Evolutionary conservation across 2,797 vertebrate genomes (phyloP), one percentile per base, ranked within the genome.

Genomic region (Momotus momota): DNA sequence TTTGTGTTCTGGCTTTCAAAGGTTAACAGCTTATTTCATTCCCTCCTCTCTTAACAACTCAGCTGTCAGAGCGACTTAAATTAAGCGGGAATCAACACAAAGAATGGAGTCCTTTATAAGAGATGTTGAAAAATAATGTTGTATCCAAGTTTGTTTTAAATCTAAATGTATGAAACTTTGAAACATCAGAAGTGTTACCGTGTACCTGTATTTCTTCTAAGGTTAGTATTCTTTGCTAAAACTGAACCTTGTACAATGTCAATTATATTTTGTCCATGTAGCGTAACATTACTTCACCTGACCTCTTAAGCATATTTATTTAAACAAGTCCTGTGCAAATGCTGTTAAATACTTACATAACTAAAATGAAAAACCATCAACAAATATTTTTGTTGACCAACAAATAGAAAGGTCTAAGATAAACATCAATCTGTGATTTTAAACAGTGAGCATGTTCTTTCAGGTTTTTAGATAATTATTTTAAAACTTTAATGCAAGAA

Each of bases 1-100:
- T 94, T 94, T 93, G 64, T 91, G 62, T 26, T 88, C 49, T 90
- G 86, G 70, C 65, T 91, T 22, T 6, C 73, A 93, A 79, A 95
- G 77, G 75, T 92, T 79, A 83, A 88, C 38, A 66, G 77, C 71
- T 75, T 10, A 55, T 52, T 88, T 88, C 9, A 8, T 18, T 61
- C 70, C 33, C 94, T 79, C 49, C 61, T 90, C 58, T 23, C 26
- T 60, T 46, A 79, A 67, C 35, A 93, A 57, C 1, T 1, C 41
- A 43, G 48, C 67, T 90, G 57, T 31, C 57, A 70, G 8, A 55
- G 23, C 10, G 33, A 43, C 80, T 95, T 55, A 26, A 64, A 1
- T 52, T 45, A 81, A 62, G 45, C n/a, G 31, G 10, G 26, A 8
- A 80, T 29, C 60, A 60, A 48, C 22, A 87, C 31, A 65, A 74